A percentile compares a stretch with the other conserved stretches of the same genome.
These are phyloP conservation scores for Eurystomus gularis DNA, from an alignment of 2,113 vertebrate genomes.

Conservation along the genomic window DNA sequence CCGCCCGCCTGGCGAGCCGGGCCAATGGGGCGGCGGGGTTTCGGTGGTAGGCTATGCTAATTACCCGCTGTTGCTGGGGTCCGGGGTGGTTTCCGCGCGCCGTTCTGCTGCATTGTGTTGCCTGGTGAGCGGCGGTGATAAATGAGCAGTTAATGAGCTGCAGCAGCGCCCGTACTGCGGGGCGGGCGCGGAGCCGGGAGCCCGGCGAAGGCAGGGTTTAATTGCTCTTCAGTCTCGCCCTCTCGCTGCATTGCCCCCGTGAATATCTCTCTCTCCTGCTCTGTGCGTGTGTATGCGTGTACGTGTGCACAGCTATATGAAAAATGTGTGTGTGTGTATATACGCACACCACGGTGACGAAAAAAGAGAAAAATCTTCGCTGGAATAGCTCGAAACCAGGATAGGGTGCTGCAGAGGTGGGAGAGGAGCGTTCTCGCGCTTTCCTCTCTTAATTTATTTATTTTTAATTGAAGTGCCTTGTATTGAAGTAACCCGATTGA, in stretches of 20 bases:
- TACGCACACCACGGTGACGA: not conserved
- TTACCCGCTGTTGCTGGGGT: conserved; percentile 99
- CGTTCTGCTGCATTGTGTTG: conserved; percentile 92
- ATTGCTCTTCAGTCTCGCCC: conserved; percentile 57
- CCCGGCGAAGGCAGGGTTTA: conserved; percentile 66
- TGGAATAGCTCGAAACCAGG: not conserved
- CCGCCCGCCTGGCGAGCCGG: conserved; percentile 74
- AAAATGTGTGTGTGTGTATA: no score
- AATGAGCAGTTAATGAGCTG: conserved; percentile 92
- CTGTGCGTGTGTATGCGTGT: not conserved
- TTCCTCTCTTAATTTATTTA: not conserved
- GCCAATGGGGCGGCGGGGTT: conserved; percentile 88
- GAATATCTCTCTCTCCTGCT: not conserved
- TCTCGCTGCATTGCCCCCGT: not conserved
- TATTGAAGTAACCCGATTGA: not conserved
- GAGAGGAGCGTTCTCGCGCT: no score
- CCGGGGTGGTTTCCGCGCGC: conserved; percentile 87
- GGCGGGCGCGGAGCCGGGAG: conserved; percentile 59
- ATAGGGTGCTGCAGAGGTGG: not conserved
- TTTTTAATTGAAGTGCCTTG: not conserved
- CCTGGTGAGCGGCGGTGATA: conserved; percentile 93
- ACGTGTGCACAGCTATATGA: fast-evolving
- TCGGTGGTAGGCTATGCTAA: conserved; percentile 99
- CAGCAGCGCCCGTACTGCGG: conserved; percentile 86
- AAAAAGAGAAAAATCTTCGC: not conserved